Base-by-base conservation (phyloP, 1,140 invertebrate species). In the Ganaspis sp. region DNA sequence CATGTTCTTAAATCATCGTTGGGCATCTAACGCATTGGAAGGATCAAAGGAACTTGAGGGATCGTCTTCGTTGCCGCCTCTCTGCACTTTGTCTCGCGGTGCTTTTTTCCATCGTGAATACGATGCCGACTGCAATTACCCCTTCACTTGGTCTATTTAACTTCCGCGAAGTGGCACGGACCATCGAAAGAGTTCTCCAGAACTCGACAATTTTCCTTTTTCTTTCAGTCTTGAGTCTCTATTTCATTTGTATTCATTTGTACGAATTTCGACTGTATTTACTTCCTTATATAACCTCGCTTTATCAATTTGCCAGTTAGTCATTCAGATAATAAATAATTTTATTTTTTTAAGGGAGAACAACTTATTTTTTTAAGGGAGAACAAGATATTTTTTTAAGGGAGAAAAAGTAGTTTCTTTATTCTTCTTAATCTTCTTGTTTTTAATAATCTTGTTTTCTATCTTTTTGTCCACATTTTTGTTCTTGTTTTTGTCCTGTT, bases 101-200 rank as follows among this genome's bases (percentile, higher is more conserved):
- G 73, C 82, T 85, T 84, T 86, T 84, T 84, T 80, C 81, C 29
- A 81, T 82, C 70, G 37, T 73, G 70, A 76, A 45, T 69, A 49
- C 77, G 78, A 88, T 84, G 83, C 83, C 79, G 85, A 81, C 87
- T 84, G 84, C 88, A 89, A 89, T 89, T 90, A 88, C 86, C 76
- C 84, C 85, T 85, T 88, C 83, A 84, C 84, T 84, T 86, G 85
- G 84, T 90, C 88, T 89, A 89, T 89, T 89, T 89, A 86, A 86
- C 83, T 87, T 88, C 84, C 80, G 76, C 83, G 81, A 86, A 85
- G 71, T 81, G 78, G 83, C 83, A 77, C 83, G 86, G 82, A 76
- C 86, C 87, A 87, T 89, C 86, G 87, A 88, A 84, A 84, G 75
- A 74, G 79, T 81, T 81, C 77, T 75, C 84, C 79, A 79, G 82